These are phyloP conservation scores for Cynaeus angustus DNA, from an alignment of 2,888 invertebrate genomes.

Conservation along the genomic window DNA sequence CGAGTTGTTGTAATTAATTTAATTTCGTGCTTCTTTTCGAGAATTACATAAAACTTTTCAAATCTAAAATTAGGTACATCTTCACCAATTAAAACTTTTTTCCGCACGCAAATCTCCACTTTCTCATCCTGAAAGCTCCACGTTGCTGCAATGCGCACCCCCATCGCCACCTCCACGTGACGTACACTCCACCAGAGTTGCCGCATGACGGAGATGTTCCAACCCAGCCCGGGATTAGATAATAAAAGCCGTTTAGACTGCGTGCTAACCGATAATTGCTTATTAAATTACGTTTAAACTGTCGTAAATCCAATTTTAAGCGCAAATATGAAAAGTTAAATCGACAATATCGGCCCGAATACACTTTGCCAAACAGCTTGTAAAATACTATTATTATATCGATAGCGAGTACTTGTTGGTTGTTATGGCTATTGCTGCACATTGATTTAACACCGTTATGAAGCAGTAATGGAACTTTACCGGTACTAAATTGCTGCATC, in stretches of 20 bases:
- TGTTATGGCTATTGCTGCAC: conserved; percentile 58
- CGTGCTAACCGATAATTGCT: conserved; percentile 65
- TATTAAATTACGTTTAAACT: conserved; percentile 64
- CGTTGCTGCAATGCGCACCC: conserved; percentile 32
- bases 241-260: conserved; percentile 60
- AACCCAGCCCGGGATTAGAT: conserved; percentile 29
- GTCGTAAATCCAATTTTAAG: conserved; percentile 62
- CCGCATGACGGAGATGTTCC: conserved; percentile 35
- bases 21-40: too few relatives aligned
- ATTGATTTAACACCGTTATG: conserved; percentile 58
- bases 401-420: conserved; percentile 57
- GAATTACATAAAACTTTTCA: too few relatives aligned
- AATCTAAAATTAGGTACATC: too few relatives aligned
- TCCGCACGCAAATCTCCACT: conserved; percentile 1
- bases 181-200: conserved; percentile 10
- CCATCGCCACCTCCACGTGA: conserved; percentile 11
- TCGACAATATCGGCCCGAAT: conserved; percentile 56
- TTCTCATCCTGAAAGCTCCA: conserved; percentile 3
- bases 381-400: conserved; percentile 59
- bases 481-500: conserved; percentile 12
- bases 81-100: not conserved
- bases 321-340: conserved; percentile 64
- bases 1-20: too few relatives aligned
- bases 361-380: conserved; percentile 57
- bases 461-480: conserved; percentile 41